These are phyloP conservation scores for Oryzias dopingdopingensis DNA, from an alignment of 2,797 vertebrate species.

Conservation along the genomic window DNA sequence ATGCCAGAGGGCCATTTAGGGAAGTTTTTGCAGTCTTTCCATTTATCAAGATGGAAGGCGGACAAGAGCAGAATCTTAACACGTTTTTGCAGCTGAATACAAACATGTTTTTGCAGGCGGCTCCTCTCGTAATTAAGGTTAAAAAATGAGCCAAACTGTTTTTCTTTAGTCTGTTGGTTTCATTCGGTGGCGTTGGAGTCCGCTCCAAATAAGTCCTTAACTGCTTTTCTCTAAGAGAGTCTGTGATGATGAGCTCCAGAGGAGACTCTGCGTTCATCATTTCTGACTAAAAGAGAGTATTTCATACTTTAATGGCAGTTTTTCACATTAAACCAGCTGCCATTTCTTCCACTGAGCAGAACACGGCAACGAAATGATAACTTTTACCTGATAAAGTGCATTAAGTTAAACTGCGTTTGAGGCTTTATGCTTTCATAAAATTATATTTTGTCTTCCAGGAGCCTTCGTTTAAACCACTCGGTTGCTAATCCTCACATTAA, in stretches of 20 bases:
- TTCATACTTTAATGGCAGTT: background rate
- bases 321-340: no score
- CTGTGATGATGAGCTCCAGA: slow-evolving; percentile 22
- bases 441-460: no score
- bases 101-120: slow-evolving; percentile 34
- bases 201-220: slow-evolving; percentile 11
- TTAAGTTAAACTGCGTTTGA: no score
- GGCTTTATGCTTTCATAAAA: no score
- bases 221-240: slow-evolving; percentile 19
- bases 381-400: no score
- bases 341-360: no score
- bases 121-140: slow-evolving; percentile 28
- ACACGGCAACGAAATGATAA: no score
- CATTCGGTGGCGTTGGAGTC: slow-evolving; percentile 6
- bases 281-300: slow-evolving; percentile 11
- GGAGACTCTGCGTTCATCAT: slow-evolving; percentile 3
- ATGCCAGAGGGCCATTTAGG: slow-evolving; percentile 70
- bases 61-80: slow-evolving; percentile 72
- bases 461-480: no score
- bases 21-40: slow-evolving; percentile 69
- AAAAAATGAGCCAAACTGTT: slow-evolving; percentile 25
- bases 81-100: slow-evolving; percentile 38
- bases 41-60: slow-evolving; percentile 72
- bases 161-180: slow-evolving; percentile 22
- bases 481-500: background rate